Evolutionary conservation across 2,113 vertebrate species (phyloP).

Genomic region (Podarcis raffonei): DNA sequence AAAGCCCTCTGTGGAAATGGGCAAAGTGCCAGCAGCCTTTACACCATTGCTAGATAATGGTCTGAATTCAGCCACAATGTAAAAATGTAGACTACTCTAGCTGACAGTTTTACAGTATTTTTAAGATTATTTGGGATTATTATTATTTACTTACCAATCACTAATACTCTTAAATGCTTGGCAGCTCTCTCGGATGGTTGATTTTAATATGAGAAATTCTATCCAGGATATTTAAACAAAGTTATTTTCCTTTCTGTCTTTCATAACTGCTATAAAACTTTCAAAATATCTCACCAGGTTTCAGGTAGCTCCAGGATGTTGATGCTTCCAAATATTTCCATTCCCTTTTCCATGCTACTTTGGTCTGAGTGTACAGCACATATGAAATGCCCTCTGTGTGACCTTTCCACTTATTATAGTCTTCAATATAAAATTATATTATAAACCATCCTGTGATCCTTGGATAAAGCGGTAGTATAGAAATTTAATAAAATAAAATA

Average conservation of each 20-base stretch:
- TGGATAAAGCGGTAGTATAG: too few relatives aligned
- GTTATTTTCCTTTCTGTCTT: not conserved
- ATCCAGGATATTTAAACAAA: not conserved
- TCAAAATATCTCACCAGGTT: not conserved
- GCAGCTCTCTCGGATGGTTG: not conserved
- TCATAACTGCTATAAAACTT: not conserved
- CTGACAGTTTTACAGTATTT: not conserved
- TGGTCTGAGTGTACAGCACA: not conserved
- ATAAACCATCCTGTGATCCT: too few relatives aligned
- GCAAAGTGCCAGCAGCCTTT: not conserved
- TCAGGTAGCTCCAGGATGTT: not conserved
- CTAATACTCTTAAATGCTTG: not conserved
- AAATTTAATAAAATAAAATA: too few relatives aligned
- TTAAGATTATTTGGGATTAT: conserved; percentile 1
- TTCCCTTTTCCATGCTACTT: not conserved
- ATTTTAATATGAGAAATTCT: not conserved
- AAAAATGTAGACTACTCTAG: not conserved
- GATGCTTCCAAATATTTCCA: not conserved
- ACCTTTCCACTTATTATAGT: not conserved
- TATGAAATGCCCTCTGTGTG: not conserved
- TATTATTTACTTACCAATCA: not conserved
- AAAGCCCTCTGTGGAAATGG: not conserved
- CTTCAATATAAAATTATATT: too few relatives aligned
- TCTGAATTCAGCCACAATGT: not conserved
- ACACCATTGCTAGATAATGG: not conserved